Evolutionary conservation across 1,140 invertebrate species (phyloP).

Genomic region (Lepidotrigona ventralis): DNA sequence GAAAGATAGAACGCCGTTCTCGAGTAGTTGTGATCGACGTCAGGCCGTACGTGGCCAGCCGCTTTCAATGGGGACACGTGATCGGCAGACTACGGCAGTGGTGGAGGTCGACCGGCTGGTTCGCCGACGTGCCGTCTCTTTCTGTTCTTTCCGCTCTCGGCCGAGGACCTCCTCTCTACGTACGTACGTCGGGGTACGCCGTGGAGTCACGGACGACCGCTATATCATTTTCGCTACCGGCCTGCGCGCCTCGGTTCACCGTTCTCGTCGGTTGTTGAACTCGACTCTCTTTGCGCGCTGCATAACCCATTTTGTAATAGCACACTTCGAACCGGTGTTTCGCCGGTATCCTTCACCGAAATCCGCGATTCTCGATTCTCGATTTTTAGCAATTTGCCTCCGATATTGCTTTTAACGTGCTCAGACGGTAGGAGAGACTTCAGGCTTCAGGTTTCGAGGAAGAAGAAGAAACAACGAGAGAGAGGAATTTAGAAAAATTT

Average conservation of each 20-base stretch:
- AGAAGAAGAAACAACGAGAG: background rate
- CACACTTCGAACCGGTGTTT: slow-evolving; percentile 74
- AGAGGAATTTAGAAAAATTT: background rate
- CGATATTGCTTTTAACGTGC: too few relatives aligned
- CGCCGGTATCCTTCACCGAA: slow-evolving; percentile 56
- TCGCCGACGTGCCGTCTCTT: slow-evolving; percentile 29
- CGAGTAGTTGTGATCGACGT: slow-evolving; percentile 72
- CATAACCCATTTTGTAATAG: slow-evolving; percentile 81
- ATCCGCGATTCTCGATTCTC: slow-evolving; percentile 13
- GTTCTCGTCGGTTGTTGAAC: slow-evolving; percentile 76
- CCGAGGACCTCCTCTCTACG: slow-evolving; percentile 41
- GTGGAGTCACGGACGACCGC: slow-evolving; percentile 71
- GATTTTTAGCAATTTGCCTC: background rate
- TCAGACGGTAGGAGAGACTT: background rate
- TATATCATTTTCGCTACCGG: slow-evolving; percentile 77
- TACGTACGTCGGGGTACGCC: slow-evolving; percentile 49
- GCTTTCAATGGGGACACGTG: slow-evolving; percentile 75
- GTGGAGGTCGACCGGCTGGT: slow-evolving; percentile 54
- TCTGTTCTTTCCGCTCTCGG: slow-evolving; percentile 31
- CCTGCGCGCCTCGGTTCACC: slow-evolving; percentile 69
- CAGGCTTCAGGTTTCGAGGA: too few relatives aligned
- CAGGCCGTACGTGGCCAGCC: slow-evolving; percentile 68
- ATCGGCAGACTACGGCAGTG: slow-evolving; percentile 62
- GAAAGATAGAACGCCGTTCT: slow-evolving; percentile 28
- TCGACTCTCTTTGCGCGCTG: slow-evolving; percentile 75